Evolutionary conservation across 2,888 invertebrate species (phyloP).

Genomic region (Nineta flava): DNA sequence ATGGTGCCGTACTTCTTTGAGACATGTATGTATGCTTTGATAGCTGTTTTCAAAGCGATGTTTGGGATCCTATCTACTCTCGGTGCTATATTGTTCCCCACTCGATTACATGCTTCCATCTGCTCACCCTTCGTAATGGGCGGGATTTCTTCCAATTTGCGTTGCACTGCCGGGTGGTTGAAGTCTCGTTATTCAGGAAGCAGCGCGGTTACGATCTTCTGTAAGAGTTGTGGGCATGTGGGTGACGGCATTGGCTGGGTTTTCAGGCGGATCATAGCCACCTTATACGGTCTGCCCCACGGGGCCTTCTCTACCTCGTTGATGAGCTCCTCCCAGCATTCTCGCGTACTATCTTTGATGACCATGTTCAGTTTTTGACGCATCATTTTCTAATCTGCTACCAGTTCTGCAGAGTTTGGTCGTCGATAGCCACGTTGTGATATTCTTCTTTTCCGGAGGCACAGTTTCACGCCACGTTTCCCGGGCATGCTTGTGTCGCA

Average conservation of each 20-base stretch:
- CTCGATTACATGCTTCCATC: no score
- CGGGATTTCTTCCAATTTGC: no score
- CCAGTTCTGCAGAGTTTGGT: background rate
- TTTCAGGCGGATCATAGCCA: slow-evolving; percentile 1
- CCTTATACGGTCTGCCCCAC: slow-evolving; percentile 11
- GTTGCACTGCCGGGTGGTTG: no score
- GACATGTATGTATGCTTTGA: background rate
- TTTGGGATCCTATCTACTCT: slow-evolving; percentile 6
- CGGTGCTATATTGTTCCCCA: no score
- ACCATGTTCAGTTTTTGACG: no score
- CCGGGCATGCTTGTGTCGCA: no score
- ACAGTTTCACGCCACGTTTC: no score
- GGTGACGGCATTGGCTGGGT: slow-evolving; percentile 1
- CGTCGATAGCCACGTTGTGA: slow-evolving; percentile 1
- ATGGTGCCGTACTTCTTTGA: background rate
- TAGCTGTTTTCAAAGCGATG: slow-evolving; percentile 10
- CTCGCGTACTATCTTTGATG: no score
- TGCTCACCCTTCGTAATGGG: no score
- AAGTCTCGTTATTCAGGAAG: no score
- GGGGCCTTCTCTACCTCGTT: slow-evolving; percentile 9
- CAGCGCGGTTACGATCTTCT: no score
- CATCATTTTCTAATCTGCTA: no score
- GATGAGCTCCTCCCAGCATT: background rate
- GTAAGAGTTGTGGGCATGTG: background rate
- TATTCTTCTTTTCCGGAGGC: background rate